A percentile compares a stretch with the other conserved stretches of the same genome.
Evolutionary conservation across 2,888 invertebrate genomes (phyloP).

Genomic region (Oxyteleia sp.): DNA sequence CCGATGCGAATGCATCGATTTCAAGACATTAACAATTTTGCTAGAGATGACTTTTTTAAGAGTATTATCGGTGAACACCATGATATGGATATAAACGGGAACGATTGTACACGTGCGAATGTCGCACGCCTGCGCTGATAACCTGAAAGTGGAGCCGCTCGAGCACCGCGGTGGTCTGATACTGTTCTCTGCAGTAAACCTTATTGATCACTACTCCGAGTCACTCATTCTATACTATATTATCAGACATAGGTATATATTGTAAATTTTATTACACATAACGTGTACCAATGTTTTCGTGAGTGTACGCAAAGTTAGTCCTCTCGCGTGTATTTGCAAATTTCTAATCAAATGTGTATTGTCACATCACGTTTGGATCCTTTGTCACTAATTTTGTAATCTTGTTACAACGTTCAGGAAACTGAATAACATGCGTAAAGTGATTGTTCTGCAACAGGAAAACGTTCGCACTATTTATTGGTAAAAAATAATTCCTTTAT

Average conservation of each 20-base stretch:
- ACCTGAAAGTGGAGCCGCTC: slow-evolving; percentile 50
- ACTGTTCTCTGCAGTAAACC: slow-evolving; percentile 65
- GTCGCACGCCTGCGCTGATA: slow-evolving; percentile 65
- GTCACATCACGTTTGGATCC: too few species aligned
- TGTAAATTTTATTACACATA: slow-evolving; percentile 19
- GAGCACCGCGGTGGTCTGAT: slow-evolving; percentile 67
- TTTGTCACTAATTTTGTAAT: too few species aligned
- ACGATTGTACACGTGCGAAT: slow-evolving; percentile 63
- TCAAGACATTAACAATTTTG: too few species aligned
- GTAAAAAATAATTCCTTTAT: too few species aligned
- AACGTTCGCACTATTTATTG: too few species aligned
- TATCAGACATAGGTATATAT: slow-evolving; percentile 40
- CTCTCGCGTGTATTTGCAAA: slow-evolving; percentile 19
- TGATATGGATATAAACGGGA: slow-evolving; percentile 31
- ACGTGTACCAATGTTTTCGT: slow-evolving; percentile 14
- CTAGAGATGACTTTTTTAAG: too few species aligned
- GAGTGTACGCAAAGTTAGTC: slow-evolving; percentile 19
- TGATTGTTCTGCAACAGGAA: too few species aligned
- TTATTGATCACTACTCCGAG: slow-evolving; percentile 67
- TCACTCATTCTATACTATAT: slow-evolving; percentile 44
- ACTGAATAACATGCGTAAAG: too few species aligned
- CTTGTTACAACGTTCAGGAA: too few species aligned
- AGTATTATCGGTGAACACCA: too few species aligned
- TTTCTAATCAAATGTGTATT: too few species aligned
- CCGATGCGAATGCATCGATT: too few species aligned